Evolutionary conservation across 2,797 vertebrate species (phyloP).

Genomic region (Tokudaia tokunoshimensis): DNA sequence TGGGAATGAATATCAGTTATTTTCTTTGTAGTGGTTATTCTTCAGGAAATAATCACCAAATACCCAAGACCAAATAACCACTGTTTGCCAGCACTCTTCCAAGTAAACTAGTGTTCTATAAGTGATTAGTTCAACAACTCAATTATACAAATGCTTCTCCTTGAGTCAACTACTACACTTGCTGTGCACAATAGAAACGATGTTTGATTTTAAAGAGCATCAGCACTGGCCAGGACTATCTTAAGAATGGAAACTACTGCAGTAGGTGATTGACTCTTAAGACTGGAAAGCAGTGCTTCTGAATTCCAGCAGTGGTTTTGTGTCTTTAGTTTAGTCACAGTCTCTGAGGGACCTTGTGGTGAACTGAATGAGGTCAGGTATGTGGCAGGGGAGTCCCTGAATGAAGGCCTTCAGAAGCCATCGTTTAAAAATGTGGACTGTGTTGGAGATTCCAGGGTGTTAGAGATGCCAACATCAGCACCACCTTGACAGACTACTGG

Average conservation of each 20-base stretch:
- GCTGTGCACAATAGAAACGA: not conserved
- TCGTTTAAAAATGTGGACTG: not conserved
- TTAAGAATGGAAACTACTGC: not conserved
- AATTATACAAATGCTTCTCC: not conserved
- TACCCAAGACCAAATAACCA: not conserved
- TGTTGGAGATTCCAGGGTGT: not conserved
- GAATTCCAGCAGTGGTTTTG: not conserved
- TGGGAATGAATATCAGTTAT: constrained; percentile 13
- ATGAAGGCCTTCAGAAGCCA: not conserved
- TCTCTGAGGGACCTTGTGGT: not conserved
- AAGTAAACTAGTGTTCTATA: constrained; percentile 31
- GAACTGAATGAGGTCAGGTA: not conserved
- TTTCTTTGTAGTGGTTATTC: constrained; percentile 22
- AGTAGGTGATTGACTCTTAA: not conserved
- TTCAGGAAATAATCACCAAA: constrained; percentile 36
- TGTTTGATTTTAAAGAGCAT: not conserved
- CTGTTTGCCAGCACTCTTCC: constrained; percentile 34
- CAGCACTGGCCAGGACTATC: not conserved
- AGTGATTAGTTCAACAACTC: constrained; percentile 14
- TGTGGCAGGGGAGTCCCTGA: not conserved
- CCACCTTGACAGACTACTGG: not conserved
- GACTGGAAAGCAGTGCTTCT: not conserved
- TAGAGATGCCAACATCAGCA: not conserved
- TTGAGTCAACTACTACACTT: not conserved
- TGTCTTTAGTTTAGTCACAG: not conserved